Evolutionary conservation across 53 echinoderm and acorn worm species (phyloP), one percentile per base, ranked within the genome.

Genomic region (Paracentrotus lividus): DNA sequence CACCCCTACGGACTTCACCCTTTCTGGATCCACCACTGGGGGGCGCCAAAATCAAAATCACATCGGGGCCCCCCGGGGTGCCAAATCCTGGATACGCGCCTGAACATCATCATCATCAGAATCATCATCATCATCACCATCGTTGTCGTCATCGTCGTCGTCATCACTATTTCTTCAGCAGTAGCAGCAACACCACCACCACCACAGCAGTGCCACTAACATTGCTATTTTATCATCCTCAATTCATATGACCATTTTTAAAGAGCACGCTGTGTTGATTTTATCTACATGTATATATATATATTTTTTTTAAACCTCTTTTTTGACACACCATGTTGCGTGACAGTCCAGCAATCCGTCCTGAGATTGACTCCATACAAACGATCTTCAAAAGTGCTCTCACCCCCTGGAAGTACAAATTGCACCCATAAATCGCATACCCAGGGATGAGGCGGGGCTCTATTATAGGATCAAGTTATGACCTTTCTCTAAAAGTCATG

Each of bases 401-500:
- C 89, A 89, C 65, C 89, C 88, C 89, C 9, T 38, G 42, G n/a
- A 20, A 27, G 13, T 29, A 43, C 89, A 89, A 89, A 89, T 89
- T 89, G 66, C 66, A 40, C 44, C 65, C 89, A 89, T 89, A 89
- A 89, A 89, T 89, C 89, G 89, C 64, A 60, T 59, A 89, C 43
- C 64, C 44, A 13, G 89, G 89, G 89, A 89, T 89, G 43, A 89
- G 57, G 64, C 64, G 60, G 60, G 8, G 64, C 64, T 89, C 89
- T 21, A 42, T 89, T 44, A 42, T 89, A 6, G 65, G 89, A 59
- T 89, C 89, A 89, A 42, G 61, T 60, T 61, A 61, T 89, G 89
- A 89, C 89, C 55, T 89, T 61, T 89, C 89, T 23, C 2, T 43
- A 21, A 58, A 89, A 4, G 64, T 64, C 60, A 89, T 65, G 66